Evolutionary conservation across 2,797 vertebrate genomes (phyloP), one percentile per base, ranked within the genome.

Genomic region (Hipposideros larvatus): DNA sequence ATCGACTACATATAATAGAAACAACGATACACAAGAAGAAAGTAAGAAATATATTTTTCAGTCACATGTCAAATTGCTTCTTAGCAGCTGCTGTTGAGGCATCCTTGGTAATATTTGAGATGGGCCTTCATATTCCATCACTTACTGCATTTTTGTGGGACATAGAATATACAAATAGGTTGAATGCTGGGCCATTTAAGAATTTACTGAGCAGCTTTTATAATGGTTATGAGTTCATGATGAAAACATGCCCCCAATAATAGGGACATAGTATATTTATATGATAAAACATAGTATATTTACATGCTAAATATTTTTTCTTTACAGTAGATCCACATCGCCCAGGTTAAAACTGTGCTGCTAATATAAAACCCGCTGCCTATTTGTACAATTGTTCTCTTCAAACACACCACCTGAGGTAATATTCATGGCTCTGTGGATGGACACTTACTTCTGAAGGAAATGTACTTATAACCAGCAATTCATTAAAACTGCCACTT

Each of bases 401-500:
- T 95, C 77, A 55, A 89, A 74, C 57, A 26, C 43, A 2, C 34
- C 68, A 57, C 34, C 51, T 95, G 18, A 19, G 37, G 83, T 55
- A 91, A 82, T 74, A 11, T 73, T 90, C 61, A 59, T 63, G 31
- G 21, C 16, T 96, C 63, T 92, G 14, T 87, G 51, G 61, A 94
- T 57, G 48, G 61, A 94, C 61, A 63, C 55, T 91, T 61, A 77
- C 51, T 80, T n/a, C 2, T 21, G 89, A 97, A 88, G 7, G 18
- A 91, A 97, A 96, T 96, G 34, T 85, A 88, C 97, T 97, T 95
- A 90, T 84, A 61, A 96, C 92, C 37, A 73, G 26, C 4, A 91
- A 22, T 97, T 97, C 96, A 97, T 63, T 85, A 97, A 98, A 98
- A 92, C 91, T 92, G 18, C 28, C 74, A 87, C 66, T 97, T 96